Percentiles rank a stretch among this genome's conserved stretches.
Conservation (phyloP, 2,797 vertebrate species). For the Chlorospingus semifuscus region DNA sequence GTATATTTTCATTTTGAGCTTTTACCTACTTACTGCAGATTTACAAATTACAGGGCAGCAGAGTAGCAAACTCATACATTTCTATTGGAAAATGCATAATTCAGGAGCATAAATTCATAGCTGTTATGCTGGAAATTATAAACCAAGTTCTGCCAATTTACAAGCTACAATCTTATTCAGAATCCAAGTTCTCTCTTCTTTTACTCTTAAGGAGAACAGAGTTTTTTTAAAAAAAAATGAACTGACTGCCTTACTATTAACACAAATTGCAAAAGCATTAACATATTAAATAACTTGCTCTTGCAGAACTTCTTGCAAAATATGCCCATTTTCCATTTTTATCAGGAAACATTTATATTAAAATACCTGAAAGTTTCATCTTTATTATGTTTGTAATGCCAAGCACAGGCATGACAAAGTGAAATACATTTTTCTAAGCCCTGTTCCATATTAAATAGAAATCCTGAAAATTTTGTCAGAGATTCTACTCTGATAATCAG, state of each 20-base stretch:
- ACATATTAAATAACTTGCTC: neutral
- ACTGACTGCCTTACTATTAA: neutral
- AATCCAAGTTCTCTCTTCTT: neutral
- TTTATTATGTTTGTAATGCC: neutral
- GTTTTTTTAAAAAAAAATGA: neutral
- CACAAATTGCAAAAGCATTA: neutral
- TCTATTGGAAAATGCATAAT: neutral
- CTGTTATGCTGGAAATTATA: neutral
- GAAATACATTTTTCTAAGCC: neutral
- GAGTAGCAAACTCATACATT: neutral
- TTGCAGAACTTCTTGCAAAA: neutral
- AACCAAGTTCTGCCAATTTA: neutral
- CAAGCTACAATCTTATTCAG: neutral
- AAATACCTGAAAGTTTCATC: neutral
- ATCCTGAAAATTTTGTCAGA: neutral
- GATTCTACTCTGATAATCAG: neutral
- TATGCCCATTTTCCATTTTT: neutral
- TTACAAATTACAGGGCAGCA: neutral
- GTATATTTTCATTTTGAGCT: neutral
- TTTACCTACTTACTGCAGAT: neutral
- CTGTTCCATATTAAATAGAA: neutral
- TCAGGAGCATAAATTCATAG: neutral
- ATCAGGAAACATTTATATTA: neutral
- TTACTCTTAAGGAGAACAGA: neutral
- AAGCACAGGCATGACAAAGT: neutral